These are phyloP conservation scores for Sympetrum striolatum DNA, from an alignment of 2,888 invertebrate genomes.

Conservation along the genomic window DNA sequence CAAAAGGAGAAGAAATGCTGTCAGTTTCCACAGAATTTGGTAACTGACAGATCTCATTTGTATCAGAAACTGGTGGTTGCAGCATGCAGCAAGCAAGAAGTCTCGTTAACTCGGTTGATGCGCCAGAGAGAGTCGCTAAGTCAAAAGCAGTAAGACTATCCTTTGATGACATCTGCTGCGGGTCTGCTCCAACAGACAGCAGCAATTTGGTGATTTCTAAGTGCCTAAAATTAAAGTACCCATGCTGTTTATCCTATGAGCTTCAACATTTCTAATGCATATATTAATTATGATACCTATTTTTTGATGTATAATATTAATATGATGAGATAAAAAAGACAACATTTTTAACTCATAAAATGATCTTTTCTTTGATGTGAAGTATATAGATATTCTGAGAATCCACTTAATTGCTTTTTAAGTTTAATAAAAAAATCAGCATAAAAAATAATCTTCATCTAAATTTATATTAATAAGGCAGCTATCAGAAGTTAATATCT, in stretches of 20 bases:
- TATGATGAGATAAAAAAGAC: too few relatives aligned
- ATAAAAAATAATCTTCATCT: too few relatives aligned
- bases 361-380: too few relatives aligned
- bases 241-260: neutral
- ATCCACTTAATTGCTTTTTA: too few relatives aligned
- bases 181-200: conserved; percentile 9
- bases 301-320: too few relatives aligned
- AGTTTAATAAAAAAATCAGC: too few relatives aligned
- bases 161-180: neutral
- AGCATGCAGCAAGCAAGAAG: neutral
- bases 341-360: too few relatives aligned
- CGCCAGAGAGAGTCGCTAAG: neutral
- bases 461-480: too few relatives aligned
- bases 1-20: neutral
- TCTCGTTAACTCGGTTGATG: neutral
- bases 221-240: neutral
- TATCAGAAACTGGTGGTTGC: neutral
- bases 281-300: too few relatives aligned
- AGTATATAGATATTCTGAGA: too few relatives aligned
- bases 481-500: too few relatives aligned
- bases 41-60: neutral
- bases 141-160: conserved; percentile 28
- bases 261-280: neutral
- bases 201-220: neutral
- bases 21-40: neutral